These are phyloP conservation scores for Enteromius mattozi DNA, from an alignment of 2,797 vertebrate genomes.

Conservation along the genomic window DNA sequence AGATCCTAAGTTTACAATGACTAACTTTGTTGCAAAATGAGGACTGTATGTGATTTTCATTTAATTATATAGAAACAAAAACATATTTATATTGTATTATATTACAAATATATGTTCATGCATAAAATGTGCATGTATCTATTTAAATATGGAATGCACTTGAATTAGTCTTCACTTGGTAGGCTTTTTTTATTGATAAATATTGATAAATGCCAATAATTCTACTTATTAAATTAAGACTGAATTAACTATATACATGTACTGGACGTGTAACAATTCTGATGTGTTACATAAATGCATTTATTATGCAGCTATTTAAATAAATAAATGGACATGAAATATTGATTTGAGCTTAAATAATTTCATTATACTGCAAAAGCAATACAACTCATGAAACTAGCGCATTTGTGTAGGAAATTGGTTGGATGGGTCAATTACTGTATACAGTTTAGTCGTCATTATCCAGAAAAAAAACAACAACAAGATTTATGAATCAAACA, in stretches of 20 bases:
- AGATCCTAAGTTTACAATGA: background rate
- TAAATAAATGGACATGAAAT: background rate
- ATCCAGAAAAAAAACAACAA: background rate
- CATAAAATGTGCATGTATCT: background rate
- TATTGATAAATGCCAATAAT: background rate
- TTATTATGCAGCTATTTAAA: background rate
- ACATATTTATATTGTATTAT: background rate
- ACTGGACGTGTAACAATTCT: background rate
- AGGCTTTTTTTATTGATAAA: background rate
- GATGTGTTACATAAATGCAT: background rate
- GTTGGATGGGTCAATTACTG: background rate
- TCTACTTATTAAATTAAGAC: background rate
- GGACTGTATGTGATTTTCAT: background rate
- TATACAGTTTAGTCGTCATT: background rate
- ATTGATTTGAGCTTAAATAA: conserved; percentile 18
- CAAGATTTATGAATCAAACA: background rate
- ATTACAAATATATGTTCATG: background rate
- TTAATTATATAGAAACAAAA: background rate
- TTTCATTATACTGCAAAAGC: background rate
- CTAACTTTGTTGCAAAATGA: background rate
- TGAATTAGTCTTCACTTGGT: background rate
- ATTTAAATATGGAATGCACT: background rate
- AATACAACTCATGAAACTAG: background rate
- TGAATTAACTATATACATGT: background rate
- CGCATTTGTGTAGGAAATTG: background rate